Evolutionary conservation across 2,797 vertebrate species (phyloP), one percentile per base, ranked within the genome.

Genomic region (Myotis daubentonii): DNA sequence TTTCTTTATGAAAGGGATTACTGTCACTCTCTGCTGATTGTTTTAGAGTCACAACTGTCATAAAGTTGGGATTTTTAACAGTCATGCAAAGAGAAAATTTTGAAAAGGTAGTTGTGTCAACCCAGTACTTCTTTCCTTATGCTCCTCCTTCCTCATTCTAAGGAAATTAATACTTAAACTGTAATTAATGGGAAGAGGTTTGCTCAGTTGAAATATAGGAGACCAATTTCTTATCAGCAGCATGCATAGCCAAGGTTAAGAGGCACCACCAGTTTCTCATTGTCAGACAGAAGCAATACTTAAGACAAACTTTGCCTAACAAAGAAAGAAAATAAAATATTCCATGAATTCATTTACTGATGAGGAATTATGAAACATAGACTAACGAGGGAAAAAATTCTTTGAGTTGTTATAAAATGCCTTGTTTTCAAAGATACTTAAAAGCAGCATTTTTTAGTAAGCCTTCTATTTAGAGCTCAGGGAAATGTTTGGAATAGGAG

Each of bases 301-400:
- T 92, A 41, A 78, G 30, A 85, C 13, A 36, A 75, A 62, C n/a
- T 55, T 38, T 60, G n/a, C 6, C 41, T 80, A 47, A 53, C 7
- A 71, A 94, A 66, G 20, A 68, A 62, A 55, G 51, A 86, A 86
- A 92, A 95, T 51, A 33, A 95, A 92, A 66, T 76, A 84, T 23
- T 10, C 7, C 7, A 60, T 51, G n/a, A 75, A 76, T 78, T 90
- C 6, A 74, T 74, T 49, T 13, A 44, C 6, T 74, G 49, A 41
- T 87, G 55, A 89, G 70, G 12, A 30, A 87, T 62, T 47, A 36
- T 66, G 41, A 76, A 89, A 72, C 1, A 79, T 25, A 49, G 22
- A 84, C 23, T 49, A 60, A 28, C 4, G 8, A 85, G 92, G 60
- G 25, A 60, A 33, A 86, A 53, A 55, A 23, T 8, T 65, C 6